These are phyloP conservation scores for Dasypus novemcinctus DNA, from an alignment of 2,113 vertebrate genomes.

Conservation along the genomic window DNA sequence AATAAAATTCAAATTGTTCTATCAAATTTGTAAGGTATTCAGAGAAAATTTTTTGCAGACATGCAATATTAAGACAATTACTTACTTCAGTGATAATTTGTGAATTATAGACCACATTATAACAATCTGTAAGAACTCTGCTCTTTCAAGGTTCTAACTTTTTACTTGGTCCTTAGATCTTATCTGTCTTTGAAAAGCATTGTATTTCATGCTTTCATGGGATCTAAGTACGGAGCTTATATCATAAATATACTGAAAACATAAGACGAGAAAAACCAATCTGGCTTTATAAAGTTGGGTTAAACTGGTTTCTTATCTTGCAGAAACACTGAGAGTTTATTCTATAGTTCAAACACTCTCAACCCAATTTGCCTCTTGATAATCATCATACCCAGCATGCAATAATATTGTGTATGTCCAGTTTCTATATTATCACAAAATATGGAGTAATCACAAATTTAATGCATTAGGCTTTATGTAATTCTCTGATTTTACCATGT, in stretches of 20 bases:
- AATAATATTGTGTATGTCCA: slow-evolving; percentile 43
- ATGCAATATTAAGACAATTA: slow-evolving; percentile 21
- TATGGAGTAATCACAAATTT: slow-evolving; percentile 34
- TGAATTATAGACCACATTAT: slow-evolving; percentile 28
- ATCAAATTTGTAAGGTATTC: slow-evolving; percentile 21
- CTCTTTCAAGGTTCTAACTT: slow-evolving; percentile 19
- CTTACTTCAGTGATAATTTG: slow-evolving; percentile 20
- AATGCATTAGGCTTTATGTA: slow-evolving; percentile 28
- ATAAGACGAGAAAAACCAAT: not conserved
- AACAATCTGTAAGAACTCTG: not conserved
- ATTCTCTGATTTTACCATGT: slow-evolving; percentile 41
- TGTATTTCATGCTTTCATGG: not conserved
- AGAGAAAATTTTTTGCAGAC: slow-evolving; percentile 46
- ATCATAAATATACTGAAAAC: slow-evolving; percentile 49
- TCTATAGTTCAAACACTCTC: not conserved
- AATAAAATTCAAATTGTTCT: slow-evolving; percentile 41
- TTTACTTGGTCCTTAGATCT: slow-evolving; percentile 42
- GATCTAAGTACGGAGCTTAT: not conserved
- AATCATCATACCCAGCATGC: slow-evolving; percentile 7
- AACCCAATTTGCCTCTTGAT: slow-evolving; percentile 43
- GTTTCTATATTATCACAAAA: slow-evolving; percentile 52
- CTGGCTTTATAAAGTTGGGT: slow-evolving; percentile 28
- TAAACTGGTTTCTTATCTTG: slow-evolving; percentile 55
- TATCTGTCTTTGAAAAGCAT: slow-evolving; percentile 26
- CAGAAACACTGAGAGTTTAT: slow-evolving; percentile 17